These are phyloP conservation scores for Thalassoma bifasciatum DNA, from an alignment of 2,113 vertebrate genomes.

Conservation along the genomic window DNA sequence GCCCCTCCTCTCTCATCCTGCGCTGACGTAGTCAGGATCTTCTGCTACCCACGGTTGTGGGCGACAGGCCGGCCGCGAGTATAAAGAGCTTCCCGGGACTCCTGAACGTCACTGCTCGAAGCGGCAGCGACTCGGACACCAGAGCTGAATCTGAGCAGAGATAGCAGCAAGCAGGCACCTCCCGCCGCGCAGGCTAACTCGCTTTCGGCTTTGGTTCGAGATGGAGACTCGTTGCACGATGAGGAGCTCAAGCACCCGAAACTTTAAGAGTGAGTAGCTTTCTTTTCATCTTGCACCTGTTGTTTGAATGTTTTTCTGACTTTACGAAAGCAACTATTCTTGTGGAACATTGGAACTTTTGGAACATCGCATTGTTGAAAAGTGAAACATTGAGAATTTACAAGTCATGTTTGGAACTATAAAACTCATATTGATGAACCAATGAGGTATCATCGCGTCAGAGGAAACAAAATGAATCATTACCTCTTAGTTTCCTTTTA, in stretches of 20 bases:
- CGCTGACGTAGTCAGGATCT: constrained; percentile 80
- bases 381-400: too few species aligned
- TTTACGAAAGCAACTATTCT: not conserved
- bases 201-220: constrained; percentile 85
- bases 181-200: constrained; percentile 84
- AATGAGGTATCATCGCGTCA: not conserved
- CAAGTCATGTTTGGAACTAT: too few species aligned
- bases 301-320: not conserved
- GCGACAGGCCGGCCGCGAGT: constrained; percentile 59
- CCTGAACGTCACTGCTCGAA: constrained; percentile 65
- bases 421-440: too few species aligned
- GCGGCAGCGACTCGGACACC: constrained; percentile 72
- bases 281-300: not conserved
- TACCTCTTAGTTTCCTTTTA: constrained; percentile 5
- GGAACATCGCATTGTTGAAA: not conserved
- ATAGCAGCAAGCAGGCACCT: constrained; percentile 85
- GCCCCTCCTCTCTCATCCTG: constrained; percentile 36
- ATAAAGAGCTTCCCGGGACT: constrained; percentile 69
- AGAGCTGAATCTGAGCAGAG: constrained; percentile 83
- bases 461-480: not conserved
- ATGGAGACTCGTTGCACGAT: constrained; percentile 76
- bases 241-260: constrained; percentile 65
- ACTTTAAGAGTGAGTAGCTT: constrained; percentile 81
- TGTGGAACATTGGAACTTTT: too few species aligned
- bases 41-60: constrained; percentile 74